Base-by-base conservation (phyloP, 1,140 invertebrate genomes). In the Solenopsis fugax region DNA sequence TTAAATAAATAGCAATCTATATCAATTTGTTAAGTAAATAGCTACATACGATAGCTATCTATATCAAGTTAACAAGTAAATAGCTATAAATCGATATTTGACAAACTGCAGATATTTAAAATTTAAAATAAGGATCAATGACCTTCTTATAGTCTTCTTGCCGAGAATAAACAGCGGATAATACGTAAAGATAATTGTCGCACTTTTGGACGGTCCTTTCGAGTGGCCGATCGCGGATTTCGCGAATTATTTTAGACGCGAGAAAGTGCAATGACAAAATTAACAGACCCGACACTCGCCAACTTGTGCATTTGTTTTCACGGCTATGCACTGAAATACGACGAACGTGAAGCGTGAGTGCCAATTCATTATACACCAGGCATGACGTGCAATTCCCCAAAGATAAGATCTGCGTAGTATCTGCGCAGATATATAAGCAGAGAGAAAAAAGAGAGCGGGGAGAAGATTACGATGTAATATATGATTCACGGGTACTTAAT, bases 341-440 rank as follows among this genome's bases (percentile, higher is more conserved):
- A 9, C 41, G 21, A 62, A 13, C 9, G 41, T 56, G 34, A 84
- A 75, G 58, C 54, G n/a, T n/a, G 29, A 75, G 21, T 48, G 67
- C 54, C 80, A 84, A 73, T 60, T 50, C 41, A 48, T 84, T 84
- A 60, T 60, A 29, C 50, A 16, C 45, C 41, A 24, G 5, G 80
- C 48, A 72, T 72, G 37, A 82, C 52, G 24, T 75, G 21, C 41
- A 34, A 37, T 84, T 60, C n/a, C 9, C 37, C 18, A 75, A 50
- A 75, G 80, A 84, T 84, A 84, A 84, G 71, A 84, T 84, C 69
- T 73, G 48, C 54, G 54, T 75, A 84, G 37, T 58, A 82, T 82
- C 41, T 73, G 60, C 54, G 41, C 80, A 82, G 56, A 84, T 84
- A 75, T 24, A 37, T 16, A 37, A 41, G 29, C 18, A 34, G 0